phyloP scores from a whole-genome alignment of 2,797 vertebrate genomes.

The Taenioides sp. region DNA sequence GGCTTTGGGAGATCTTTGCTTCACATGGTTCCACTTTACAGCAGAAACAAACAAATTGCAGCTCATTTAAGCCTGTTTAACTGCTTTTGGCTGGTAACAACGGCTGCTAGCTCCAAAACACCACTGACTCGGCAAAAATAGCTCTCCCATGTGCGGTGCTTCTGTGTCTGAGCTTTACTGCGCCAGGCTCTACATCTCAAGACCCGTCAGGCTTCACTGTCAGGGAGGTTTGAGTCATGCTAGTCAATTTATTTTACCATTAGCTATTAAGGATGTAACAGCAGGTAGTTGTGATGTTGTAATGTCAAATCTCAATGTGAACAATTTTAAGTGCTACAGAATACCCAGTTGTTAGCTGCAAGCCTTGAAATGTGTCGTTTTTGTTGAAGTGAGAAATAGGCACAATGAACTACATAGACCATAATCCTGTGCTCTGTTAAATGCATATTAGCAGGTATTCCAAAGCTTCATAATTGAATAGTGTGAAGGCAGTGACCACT shows the following conservation, averaged over 20 bases:
- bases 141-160: slow-evolving; percentile 34
- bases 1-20: slow-evolving; percentile 67
- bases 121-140: slow-evolving; percentile 65
- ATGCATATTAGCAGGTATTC: background rate
- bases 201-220: background rate
- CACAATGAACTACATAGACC: background rate
- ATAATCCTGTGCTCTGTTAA: background rate
- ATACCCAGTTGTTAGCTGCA: background rate
- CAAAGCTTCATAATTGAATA: background rate
- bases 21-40: slow-evolving; percentile 82
- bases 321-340: background rate
- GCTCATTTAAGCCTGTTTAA: slow-evolving; percentile 78
- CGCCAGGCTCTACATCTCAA: background rate
- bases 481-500: background rate
- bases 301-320: too few species aligned
- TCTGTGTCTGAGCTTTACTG: slow-evolving; percentile 6
- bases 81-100: slow-evolving; percentile 73
- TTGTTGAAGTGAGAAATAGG: background rate
- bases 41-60: slow-evolving; percentile 84
- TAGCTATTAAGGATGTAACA: too few species aligned
- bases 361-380: background rate
- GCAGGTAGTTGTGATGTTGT: too few species aligned
- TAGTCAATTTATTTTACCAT: background rate
- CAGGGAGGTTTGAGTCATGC: background rate
- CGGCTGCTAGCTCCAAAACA: slow-evolving; percentile 69